These are phyloP conservation scores for Thunnus albacares DNA, from an alignment of 2,797 vertebrate species.

Conservation along the genomic window DNA sequence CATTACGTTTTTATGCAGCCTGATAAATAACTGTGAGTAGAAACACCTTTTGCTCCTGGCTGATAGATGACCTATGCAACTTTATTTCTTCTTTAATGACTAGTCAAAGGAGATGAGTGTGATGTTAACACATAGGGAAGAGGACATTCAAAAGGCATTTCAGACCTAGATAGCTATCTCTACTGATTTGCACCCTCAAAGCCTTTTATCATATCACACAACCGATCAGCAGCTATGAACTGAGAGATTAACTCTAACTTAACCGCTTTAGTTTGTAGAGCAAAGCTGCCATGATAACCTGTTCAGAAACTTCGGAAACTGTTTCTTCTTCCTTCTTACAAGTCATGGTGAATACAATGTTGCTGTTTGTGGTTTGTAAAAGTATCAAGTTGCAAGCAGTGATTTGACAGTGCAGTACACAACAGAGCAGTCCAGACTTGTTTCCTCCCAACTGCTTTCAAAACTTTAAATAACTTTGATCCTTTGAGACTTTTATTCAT, in stretches of 20 bases:
- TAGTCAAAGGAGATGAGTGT: neutral
- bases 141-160: constrained; percentile 16
- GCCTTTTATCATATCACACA: constrained; percentile 20
- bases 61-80: neutral
- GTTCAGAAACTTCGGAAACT: no score
- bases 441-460: neutral
- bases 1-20: neutral
- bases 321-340: neutral
- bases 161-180: constrained; percentile 14
- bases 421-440: neutral
- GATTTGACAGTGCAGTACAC: neutral
- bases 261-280: neutral
- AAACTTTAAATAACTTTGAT: neutral
- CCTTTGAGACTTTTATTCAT: neutral
- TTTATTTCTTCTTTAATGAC: neutral
- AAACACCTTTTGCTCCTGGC: neutral
- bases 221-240: neutral
- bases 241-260: neutral
- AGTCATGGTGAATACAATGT: neutral
- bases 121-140: neutral
- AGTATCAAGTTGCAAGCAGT: neutral
- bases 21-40: neutral
- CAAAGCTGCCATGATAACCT: neutral
- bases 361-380: neutral
- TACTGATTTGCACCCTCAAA: constrained; percentile 10